A percentile compares a stretch with the other conserved stretches of the same genome.
Conservation (phyloP, 2,113 vertebrate species). For the Hirundichthys speculiger region DNA sequence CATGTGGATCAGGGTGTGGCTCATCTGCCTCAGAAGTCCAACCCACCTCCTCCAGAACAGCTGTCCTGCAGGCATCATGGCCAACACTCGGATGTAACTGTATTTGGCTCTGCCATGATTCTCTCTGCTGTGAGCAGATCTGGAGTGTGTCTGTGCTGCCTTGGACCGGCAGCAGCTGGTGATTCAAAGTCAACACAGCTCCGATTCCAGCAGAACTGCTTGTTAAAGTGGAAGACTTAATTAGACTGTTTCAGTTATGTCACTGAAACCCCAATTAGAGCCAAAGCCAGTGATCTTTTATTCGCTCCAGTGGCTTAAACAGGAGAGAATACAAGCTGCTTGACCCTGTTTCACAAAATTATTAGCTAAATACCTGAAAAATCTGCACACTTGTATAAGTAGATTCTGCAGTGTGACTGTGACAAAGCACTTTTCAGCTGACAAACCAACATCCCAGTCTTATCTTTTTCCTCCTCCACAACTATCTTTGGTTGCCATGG, state of each 20-base stretch:
- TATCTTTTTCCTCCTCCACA: slow-evolving; percentile 54
- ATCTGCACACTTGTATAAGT: background rate
- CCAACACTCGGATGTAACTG: slow-evolving; percentile 54
- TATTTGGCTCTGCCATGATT: slow-evolving; percentile 47
- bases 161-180: slow-evolving; percentile 57
- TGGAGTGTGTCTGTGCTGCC: slow-evolving; percentile 40
- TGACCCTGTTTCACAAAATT: slow-evolving; percentile 4
- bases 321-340: slow-evolving; percentile 6
- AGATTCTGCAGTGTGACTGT: slow-evolving; percentile 12
- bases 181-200: slow-evolving; percentile 58
- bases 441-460: slow-evolving; percentile 34
- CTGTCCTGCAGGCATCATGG: slow-evolving; percentile 29
- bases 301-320: slow-evolving; percentile 27
- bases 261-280: slow-evolving; percentile 57
- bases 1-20: slow-evolving; percentile 17
- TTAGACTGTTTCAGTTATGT: slow-evolving; percentile 64
- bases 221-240: slow-evolving; percentile 69
- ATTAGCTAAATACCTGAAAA: slow-evolving; percentile 15
- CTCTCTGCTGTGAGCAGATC: slow-evolving; percentile 24
- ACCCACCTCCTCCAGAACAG: slow-evolving; percentile 21
- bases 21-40: slow-evolving; percentile 19
- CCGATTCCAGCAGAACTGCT: slow-evolving; percentile 56
- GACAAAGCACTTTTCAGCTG: slow-evolving; percentile 42
- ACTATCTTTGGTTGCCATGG: slow-evolving; percentile 68
- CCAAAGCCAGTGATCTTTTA: slow-evolving; percentile 33